These are phyloP conservation scores for Dolichoris vasculosae DNA, from an alignment of 1,140 invertebrate species.

Conservation along the genomic window DNA sequence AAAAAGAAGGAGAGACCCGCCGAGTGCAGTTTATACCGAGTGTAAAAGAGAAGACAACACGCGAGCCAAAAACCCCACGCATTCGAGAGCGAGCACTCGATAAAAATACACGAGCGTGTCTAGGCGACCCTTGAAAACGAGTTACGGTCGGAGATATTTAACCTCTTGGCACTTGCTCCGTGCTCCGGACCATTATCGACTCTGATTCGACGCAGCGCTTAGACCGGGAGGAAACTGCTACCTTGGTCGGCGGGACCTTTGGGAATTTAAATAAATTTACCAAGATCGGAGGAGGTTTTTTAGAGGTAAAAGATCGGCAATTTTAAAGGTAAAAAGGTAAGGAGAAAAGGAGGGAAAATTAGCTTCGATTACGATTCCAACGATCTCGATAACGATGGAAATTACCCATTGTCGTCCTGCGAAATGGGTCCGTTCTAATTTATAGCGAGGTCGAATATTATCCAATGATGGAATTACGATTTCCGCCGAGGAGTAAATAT, in stretches of 20 bases:
- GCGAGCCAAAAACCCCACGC: constrained; percentile 54
- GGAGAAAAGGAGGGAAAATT: no score
- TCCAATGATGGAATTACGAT: no score
- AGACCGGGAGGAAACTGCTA: background rate
- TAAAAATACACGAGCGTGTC: constrained; percentile 57
- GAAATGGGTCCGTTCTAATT: no score
- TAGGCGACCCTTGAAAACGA: constrained; percentile 55
- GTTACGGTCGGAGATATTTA: background rate
- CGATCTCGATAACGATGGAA: no score
- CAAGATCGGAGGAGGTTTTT: no score
- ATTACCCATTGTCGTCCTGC: no score
- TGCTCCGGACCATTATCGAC: background rate
- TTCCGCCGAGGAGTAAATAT: no score
- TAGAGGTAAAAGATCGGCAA: no score
- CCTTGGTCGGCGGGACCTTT: background rate
- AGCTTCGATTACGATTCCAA: no score
- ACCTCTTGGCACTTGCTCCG: constrained; percentile 8
- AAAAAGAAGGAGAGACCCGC: background rate
- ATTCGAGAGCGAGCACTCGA: constrained; percentile 37
- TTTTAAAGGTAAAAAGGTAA: no score
- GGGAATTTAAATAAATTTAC: no score
- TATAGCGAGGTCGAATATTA: no score
- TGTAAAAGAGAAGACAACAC: background rate
- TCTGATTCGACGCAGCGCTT: background rate
- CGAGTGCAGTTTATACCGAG: background rate